A percentile compares a stretch with the other conserved stretches of the same genome.
phyloP scores from a whole-genome alignment of 1,140 invertebrate genomes.

The Venustaconcha ellipsiformis region DNA sequence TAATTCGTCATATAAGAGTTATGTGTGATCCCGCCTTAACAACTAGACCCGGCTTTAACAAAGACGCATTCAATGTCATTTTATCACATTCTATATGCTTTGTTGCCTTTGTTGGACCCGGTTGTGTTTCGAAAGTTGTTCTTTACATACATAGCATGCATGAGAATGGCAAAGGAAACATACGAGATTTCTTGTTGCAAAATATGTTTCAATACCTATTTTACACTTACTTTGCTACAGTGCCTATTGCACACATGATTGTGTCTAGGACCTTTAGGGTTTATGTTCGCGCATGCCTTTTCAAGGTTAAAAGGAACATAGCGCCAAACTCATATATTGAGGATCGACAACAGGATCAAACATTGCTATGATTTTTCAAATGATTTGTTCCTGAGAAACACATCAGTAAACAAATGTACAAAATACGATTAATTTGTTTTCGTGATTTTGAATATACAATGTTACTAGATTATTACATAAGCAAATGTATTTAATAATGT shows the following conservation, averaged over 20 bases:
- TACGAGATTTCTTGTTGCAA: slow-evolving; percentile 36
- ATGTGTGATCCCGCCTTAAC: slow-evolving; percentile 8
- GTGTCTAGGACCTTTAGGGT: slow-evolving; percentile 30
- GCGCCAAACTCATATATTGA: slow-evolving; percentile 9
- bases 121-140: slow-evolving; percentile 40
- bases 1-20: slow-evolving; percentile 19
- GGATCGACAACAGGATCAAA: slow-evolving; percentile 23
- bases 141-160: slow-evolving; percentile 19
- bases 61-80: slow-evolving; percentile 42
- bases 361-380: slow-evolving; percentile 1
- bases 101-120: slow-evolving; percentile 43
- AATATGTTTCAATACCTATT: slow-evolving; percentile 49
- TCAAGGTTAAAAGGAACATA: slow-evolving; percentile 27
- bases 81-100: slow-evolving; percentile 43
- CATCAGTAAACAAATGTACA: too few relatives aligned
- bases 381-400: too few relatives aligned
- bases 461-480: too few relatives aligned
- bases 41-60: slow-evolving; percentile 19
- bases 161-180: slow-evolving; percentile 9
- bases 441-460: too few relatives aligned
- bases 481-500: too few relatives aligned
- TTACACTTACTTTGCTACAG: slow-evolving; percentile 47
- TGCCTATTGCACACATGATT: slow-evolving; percentile 37
- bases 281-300: slow-evolving; percentile 14
- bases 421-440: too few relatives aligned